Base-by-base conservation (phyloP, 2,797 vertebrate species). In the Micromesistius poutassou region DNA sequence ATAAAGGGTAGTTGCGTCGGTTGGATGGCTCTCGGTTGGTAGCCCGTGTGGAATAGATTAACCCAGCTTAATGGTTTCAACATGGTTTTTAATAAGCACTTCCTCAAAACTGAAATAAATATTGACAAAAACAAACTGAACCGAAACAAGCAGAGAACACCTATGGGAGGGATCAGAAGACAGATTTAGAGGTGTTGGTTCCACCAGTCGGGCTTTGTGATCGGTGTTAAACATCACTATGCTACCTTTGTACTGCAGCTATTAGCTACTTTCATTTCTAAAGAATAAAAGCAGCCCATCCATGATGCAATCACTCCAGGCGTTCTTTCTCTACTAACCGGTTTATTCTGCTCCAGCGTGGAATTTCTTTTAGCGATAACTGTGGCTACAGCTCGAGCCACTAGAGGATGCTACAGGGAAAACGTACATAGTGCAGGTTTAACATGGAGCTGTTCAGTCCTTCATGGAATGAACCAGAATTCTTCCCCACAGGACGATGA, bases 401-500 rank as follows among this genome's bases (percentile, higher is more conserved):
- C 62, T 28, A 68, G 62, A 28, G 25, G 62, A 1, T 12, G 9
- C 62, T 28, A 68, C 28, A 4, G 62, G 62, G n/a, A 68, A 28
- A 2, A 28, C 25, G 9, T 28, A 68, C 62, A 68, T 68, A 68
- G 62, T 68, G 62, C 62, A 68, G 55, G 55, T 62, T 62, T 62
- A 62, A n/a, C 55, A 62, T 62, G n/a, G 6, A 62, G 55, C 46
- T 3, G 46, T 1, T 50, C 8, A 9, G 14, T 25, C 6, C 5
- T 62, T 62, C 19, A 22, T 62, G 55, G 55, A 62, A 62, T 68
- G 25, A 72, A 33, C 28, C 75, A 80, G 22, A 81, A 33, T 30
- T 35, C 70, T 25, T 74, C 72, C 30, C n/a, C n/a, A 5, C 72
- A 97, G 95, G 96, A 99, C 55, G 98, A 99, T 68, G 97, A 98